phyloP scores from a whole-genome alignment of 2,888 invertebrate genomes.

The Orgyia antiqua region DNA sequence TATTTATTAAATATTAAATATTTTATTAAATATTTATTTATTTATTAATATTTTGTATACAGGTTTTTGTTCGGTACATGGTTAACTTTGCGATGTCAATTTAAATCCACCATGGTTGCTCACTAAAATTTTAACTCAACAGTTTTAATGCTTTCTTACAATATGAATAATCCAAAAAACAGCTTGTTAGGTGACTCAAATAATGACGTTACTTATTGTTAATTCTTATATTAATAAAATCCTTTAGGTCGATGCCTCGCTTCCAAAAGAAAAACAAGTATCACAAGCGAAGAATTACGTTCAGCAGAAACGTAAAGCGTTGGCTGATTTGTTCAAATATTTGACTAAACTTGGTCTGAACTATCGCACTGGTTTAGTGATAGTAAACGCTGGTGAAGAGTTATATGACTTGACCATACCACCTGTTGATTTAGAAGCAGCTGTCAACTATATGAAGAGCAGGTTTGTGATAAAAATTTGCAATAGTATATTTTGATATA shows the following conservation, averaged over 20 bases:
- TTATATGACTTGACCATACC: slow-evolving; percentile 81
- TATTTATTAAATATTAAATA: no score
- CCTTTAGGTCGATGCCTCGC: slow-evolving; percentile 72
- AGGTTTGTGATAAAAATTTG: slow-evolving; percentile 41
- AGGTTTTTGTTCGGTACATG: no score
- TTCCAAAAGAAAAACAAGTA: slow-evolving; percentile 85
- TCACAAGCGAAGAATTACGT: slow-evolving; percentile 88
- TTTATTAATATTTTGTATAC: no score
- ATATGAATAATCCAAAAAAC: no score
- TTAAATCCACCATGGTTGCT: no score
- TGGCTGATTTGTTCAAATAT: slow-evolving; percentile 91
- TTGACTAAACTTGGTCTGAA: slow-evolving; percentile 87
- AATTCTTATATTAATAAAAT: no score
- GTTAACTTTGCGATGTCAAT: no score
- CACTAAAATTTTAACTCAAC: no score
- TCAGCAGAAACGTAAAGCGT: slow-evolving; percentile 89
- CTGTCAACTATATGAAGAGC: slow-evolving; percentile 73
- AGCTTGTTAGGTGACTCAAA: no score
- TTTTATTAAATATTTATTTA: no score
- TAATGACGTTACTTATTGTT: no score
- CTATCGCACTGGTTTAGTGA: slow-evolving; percentile 86
- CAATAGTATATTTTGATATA: background rate
- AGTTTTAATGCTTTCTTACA: no score
- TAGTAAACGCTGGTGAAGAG: slow-evolving; percentile 64
- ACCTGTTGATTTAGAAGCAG: slow-evolving; percentile 83